phyloP scores from a whole-genome alignment of 2,113 vertebrate species.

The Cichladusa arquata region DNA sequence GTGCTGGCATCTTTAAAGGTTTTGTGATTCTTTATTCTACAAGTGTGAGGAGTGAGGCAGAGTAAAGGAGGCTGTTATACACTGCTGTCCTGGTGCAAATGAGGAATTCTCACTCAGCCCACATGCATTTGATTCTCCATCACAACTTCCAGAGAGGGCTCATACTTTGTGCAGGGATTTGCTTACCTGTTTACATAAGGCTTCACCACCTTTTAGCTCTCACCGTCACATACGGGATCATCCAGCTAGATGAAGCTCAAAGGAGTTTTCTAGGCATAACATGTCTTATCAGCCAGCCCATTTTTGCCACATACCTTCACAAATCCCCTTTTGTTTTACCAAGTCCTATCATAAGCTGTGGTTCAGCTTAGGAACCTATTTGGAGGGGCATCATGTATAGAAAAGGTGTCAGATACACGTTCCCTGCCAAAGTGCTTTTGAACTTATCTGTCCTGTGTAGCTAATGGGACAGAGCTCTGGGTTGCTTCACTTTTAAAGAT shows the following conservation, averaged over 20 bases:
- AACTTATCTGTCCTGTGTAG: not conserved
- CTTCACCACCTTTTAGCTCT: not conserved
- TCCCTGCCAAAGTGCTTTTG: not conserved
- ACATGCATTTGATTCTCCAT: not conserved
- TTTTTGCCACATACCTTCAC: not conserved
- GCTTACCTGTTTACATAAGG: not conserved
- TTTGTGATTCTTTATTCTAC: not conserved
- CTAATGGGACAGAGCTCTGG: not conserved
- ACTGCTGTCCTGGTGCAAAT: not conserved
- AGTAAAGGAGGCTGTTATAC: not conserved
- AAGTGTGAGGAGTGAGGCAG: not conserved
- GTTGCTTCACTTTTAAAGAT: constrained; percentile 29
- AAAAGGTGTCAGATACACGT: not conserved
- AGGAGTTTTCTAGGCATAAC: not conserved
- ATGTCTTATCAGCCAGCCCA: not conserved
- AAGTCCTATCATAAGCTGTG: not conserved
- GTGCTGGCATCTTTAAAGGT: not conserved
- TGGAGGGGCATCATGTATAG: not conserved
- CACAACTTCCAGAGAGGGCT: not conserved
- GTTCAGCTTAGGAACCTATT: not conserved
- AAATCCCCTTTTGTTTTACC: not conserved
- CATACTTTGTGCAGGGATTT: not conserved
- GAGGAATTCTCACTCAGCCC: not conserved
- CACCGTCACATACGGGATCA: not conserved
- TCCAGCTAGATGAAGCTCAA: not conserved